These are phyloP conservation scores for Babylonia areolata DNA, from an alignment of 1,140 invertebrate species.

Conservation along the genomic window DNA sequence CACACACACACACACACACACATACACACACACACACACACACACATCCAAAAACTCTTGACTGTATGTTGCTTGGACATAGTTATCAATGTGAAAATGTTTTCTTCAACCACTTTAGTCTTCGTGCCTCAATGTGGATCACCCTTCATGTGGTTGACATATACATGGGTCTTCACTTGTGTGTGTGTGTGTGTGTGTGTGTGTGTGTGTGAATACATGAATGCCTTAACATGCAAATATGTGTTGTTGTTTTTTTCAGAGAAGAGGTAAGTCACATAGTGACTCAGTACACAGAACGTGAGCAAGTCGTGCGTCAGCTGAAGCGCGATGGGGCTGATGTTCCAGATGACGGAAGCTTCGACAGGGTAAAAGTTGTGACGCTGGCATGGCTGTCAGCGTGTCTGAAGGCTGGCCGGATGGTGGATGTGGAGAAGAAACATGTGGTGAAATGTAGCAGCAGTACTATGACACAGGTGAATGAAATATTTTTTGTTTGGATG, in stretches of 20 bases:
- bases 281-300: conserved; percentile 44
- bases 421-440: conserved; percentile 42
- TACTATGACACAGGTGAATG: not conserved
- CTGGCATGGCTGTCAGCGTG: conserved; percentile 52
- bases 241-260: conserved; percentile 9
- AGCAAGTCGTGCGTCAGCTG: conserved; percentile 43
- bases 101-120: too few relatives aligned
- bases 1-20: too few relatives aligned
- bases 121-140: too few relatives aligned
- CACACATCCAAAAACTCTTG: too few relatives aligned
- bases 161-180: too few relatives aligned
- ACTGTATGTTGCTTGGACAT: too few relatives aligned
- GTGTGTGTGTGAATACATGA: not conserved
- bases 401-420: conserved; percentile 44
- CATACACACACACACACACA: too few relatives aligned
- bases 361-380: conserved; percentile 15
- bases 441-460: not conserved
- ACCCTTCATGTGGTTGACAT: too few relatives aligned
- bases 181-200: not conserved
- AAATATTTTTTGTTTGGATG: too few relatives aligned
- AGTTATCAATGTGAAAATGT: too few relatives aligned
- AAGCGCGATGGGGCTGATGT: conserved; percentile 35
- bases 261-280: conserved; percentile 50
- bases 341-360: not conserved
- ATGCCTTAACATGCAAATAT: not conserved